A percentile compares a stretch with the other conserved stretches of the same genome.
Evolutionary conservation across 2,113 vertebrate genomes (phyloP).

Genomic region (Oryzias curvinotus): DNA sequence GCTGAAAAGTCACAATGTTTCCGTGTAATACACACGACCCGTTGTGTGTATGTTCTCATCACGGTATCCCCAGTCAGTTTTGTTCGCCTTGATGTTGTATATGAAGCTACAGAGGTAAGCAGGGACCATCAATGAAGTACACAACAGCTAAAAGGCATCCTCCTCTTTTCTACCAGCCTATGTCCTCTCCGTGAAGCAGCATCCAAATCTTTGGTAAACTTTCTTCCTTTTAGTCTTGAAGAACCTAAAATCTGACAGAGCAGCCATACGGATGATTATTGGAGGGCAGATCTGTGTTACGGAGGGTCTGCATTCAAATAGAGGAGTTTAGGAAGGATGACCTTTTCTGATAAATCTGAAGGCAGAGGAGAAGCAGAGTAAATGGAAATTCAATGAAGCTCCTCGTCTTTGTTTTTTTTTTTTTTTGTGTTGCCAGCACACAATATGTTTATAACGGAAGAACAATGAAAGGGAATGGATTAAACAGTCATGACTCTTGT

Average conservation of each 20-base stretch:
- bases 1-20: too few species aligned
- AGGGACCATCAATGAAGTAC: too few species aligned
- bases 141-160: conserved; percentile 6
- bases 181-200: conserved; percentile 45
- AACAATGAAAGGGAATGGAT: conserved; percentile 47
- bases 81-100: too few species aligned
- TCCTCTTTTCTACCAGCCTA: conserved; percentile 32
- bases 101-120: too few species aligned
- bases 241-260: conserved; percentile 34
- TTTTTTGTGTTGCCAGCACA: conserved; percentile 21
- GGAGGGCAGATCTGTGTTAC: not conserved
- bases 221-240: conserved; percentile 21
- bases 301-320: conserved; percentile 13
- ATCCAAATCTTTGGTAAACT: conserved; percentile 63
- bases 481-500: conserved; percentile 43
- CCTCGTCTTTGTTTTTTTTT: conserved; percentile 53
- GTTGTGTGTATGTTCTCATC: too few species aligned
- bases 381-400: conserved; percentile 60
- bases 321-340: conserved; percentile 13
- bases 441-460: conserved; percentile 45
- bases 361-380: conserved; percentile 2
- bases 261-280: conserved; percentile 16
- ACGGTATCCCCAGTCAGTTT: too few species aligned
- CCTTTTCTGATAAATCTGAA: conserved; percentile 8
- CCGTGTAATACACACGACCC: too few species aligned